Base-by-base conservation (phyloP, 1,140 invertebrate genomes). In the Cyrtorhinus lividipennis region DNA sequence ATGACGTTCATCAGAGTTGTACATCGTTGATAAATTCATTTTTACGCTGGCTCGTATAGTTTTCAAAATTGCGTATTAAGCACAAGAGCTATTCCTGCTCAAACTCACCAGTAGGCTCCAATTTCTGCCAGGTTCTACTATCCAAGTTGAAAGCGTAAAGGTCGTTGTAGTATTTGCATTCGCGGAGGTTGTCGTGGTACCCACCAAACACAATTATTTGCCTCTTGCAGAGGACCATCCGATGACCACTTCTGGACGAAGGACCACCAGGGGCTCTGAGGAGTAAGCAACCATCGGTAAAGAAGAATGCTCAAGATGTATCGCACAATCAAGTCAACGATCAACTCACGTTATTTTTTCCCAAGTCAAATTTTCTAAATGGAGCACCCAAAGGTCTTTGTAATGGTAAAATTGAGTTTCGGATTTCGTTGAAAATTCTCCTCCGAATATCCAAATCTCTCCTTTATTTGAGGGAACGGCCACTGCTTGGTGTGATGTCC, bases 381-480 rank as follows among this genome's bases (percentile, higher is more conserved):
- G 83, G 71, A 83, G 91, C 20, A 90, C 81, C 92, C 92, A 96
- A 0, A 97, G 76, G 73, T 97, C 92, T 73, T 84, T 86, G 71
- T 93, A 96, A 72, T 97, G 93, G 74, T 94, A 87, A 74, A 95
- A 96, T 72, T 95, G 92, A 26, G 87, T 85, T 70, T 95, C 89
- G 0, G 86, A 85, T 1, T 87, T 86, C 73, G 87, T 93, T 0
- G 88, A 84, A 76, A 89, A 95, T 78, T 97, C 93, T 3, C 93
- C 93, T 22, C 92, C 92, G 81, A 95, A 95, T 38, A 95, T 70
- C 80, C 92, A 90, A 1, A 87, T 68, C 69, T 87, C 82, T 15
- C 88, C 89, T 67, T 82, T 82, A 67, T 85, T 84, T 26, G 83
- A 79, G 26, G 84, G 78, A 23, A 87, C 78, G 18, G 80, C 74